phyloP scores from a whole-genome alignment of 1,140 invertebrate species.

The Bombus consobrinus region DNA sequence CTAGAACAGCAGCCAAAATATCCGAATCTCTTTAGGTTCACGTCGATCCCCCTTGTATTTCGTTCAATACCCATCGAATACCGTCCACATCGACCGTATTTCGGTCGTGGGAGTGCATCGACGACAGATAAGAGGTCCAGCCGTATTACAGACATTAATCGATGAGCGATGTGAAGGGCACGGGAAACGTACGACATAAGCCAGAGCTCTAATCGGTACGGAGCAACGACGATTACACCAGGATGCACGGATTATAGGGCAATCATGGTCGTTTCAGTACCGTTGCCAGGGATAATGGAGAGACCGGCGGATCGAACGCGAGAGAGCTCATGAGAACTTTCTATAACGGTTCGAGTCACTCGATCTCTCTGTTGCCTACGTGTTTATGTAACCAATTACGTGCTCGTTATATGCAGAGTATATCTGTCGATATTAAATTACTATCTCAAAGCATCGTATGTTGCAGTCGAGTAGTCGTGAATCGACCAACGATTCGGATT shows the following conservation, averaged over 20 bases:
- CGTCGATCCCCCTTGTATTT: no score
- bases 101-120: neutral
- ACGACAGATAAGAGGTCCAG: constrained; percentile 32
- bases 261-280: constrained; percentile 42
- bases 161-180: constrained; percentile 30
- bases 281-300: constrained; percentile 11
- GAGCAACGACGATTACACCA: constrained; percentile 37
- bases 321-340: constrained; percentile 7
- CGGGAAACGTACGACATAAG: neutral
- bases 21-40: no score
- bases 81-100: neutral
- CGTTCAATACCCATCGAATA: no score
- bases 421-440: neutral
- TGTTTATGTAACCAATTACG: constrained; percentile 9
- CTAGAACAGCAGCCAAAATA: no score
- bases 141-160: constrained; percentile 44
- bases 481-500: neutral
- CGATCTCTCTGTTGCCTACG: neutral
- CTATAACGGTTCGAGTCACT: constrained; percentile 5
- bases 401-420: neutral
- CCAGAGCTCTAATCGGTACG: constrained; percentile 42
- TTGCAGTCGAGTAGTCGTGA: neutral
- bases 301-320: neutral
- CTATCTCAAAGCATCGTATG: neutral
- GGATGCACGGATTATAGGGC: constrained; percentile 47